Conservation (phyloP, 37 sponge, comb jelly and placozoan genomes). For the Beroe forskalii region DNA sequence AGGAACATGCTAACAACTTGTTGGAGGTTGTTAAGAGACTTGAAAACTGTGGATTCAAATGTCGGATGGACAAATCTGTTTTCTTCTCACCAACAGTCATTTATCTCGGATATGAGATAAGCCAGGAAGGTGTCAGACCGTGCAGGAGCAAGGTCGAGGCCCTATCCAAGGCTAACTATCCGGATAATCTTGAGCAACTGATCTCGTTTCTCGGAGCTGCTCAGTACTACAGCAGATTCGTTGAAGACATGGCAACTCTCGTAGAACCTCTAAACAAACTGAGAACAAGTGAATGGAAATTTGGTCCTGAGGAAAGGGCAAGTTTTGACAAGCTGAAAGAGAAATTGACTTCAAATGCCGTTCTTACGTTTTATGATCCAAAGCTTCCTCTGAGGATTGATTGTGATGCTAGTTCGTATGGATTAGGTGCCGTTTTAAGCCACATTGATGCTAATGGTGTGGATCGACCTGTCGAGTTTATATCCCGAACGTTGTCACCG, state of each 20-base stretch:
- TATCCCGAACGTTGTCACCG: neutral
- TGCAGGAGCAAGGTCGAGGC: neutral
- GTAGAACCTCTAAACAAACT: slow-evolving; percentile 16
- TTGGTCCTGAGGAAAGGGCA: neutral
- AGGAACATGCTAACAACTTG: slow-evolving; percentile 27
- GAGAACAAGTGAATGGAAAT: neutral
- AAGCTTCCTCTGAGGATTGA: neutral
- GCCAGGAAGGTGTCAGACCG: neutral
- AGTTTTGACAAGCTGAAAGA: neutral
- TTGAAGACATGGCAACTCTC: neutral
- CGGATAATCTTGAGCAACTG: neutral
- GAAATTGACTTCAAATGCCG: neutral
- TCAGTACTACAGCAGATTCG: slow-evolving; percentile 12
- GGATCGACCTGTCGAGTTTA: neutral
- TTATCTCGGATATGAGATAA: slow-evolving; percentile 21
- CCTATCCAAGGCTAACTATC: neutral
- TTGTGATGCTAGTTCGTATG: slow-evolving; percentile 26
- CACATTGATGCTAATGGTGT: neutral
- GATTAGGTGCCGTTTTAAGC: neutral
- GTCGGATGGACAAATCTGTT: neutral
- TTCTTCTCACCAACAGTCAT: neutral
- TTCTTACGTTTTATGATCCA: neutral
- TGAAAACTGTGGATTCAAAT: neutral
- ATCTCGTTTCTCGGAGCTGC: neutral
- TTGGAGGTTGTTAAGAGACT: neutral